phyloP scores from a whole-genome alignment of 2,888 invertebrate genomes.

The Thecophora atra region DNA sequence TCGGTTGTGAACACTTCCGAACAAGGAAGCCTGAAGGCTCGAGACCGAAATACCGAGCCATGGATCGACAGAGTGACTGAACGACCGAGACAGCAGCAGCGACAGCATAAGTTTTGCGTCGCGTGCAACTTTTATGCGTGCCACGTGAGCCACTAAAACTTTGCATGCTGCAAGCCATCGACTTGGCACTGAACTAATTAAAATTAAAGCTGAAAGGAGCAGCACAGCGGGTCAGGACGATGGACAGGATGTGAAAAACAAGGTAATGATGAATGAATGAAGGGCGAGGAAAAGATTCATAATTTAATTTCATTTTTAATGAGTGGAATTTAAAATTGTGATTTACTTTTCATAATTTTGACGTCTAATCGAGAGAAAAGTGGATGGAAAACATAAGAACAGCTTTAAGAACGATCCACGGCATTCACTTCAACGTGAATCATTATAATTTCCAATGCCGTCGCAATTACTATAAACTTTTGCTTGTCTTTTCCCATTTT shows the following conservation, averaged over 20 bases:
- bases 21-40: background rate
- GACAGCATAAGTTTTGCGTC: constrained; percentile 2
- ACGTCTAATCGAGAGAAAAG: constrained; percentile 12
- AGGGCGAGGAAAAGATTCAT: constrained; percentile 2
- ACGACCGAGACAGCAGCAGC: background rate
- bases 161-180: background rate
- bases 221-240: background rate
- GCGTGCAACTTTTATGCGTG: constrained; percentile 21
- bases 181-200: constrained; percentile 7
- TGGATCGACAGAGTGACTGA: too few species aligned
- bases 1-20: background rate
- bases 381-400: background rate
- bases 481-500: background rate
- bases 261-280: too few species aligned
- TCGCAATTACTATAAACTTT: background rate
- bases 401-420: too few species aligned
- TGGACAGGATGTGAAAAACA: background rate
- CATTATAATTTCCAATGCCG: too few species aligned
- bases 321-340: constrained; percentile 34
- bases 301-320: constrained; percentile 31
- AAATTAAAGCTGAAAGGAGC: background rate
- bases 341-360: constrained; percentile 13
- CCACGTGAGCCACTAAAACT: constrained; percentile 14
- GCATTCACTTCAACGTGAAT: too few species aligned
- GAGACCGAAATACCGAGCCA: too few species aligned